Evolutionary conservation across 2,113 vertebrate species (phyloP), one percentile per base, ranked within the genome.

Genomic region (Triplophysa dalaica): DNA sequence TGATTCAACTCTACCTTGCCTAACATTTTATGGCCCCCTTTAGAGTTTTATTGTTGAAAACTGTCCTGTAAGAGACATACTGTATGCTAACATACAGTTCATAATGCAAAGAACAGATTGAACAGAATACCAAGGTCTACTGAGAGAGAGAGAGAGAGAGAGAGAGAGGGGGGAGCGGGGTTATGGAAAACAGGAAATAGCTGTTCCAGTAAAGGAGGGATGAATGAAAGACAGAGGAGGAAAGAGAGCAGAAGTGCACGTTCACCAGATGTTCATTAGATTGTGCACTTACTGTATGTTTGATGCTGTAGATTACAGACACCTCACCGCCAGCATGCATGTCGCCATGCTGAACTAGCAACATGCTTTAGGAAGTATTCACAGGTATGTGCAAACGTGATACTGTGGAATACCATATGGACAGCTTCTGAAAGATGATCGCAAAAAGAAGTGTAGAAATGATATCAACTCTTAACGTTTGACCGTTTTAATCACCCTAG

Each of bases 161-260:
- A 22, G 29, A 54, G 48, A 17, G 45, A 29, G 70, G 12, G 65
- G n/a, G 4, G 29, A 63, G 64, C 52, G n/a, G 54, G 63, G 29
- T 8, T n/a, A 63, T 43, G 26, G 61, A 43, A 79, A 74, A 82
- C 76, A 75, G 76, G 76, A 82, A 74, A 62, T 78, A 74, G 54
- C 70, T 82, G 50, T 60, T 24, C 38, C 52, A 17, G 14, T 17
- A 26, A 67, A 33, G n/a, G 43, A 73, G 69, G 48, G 29, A 33
- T 50, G 56, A 19, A 33, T 67, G 63, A 73, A 74, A 41, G 76
- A 74, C 69, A 62, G 58, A 61, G 56, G 73, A 74, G 29, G 75
- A 68, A 72, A 12, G 54, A 45, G 50, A 70, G 60, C 26, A 60
- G 65, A 52, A 77, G 54, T 41, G 14, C 12, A 65, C 22, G 9